Percentiles rank a stretch among this genome's conserved stretches.
Conservation (phyloP, 2,113 vertebrate genomes). For the Epinephelus lanceolatus region DNA sequence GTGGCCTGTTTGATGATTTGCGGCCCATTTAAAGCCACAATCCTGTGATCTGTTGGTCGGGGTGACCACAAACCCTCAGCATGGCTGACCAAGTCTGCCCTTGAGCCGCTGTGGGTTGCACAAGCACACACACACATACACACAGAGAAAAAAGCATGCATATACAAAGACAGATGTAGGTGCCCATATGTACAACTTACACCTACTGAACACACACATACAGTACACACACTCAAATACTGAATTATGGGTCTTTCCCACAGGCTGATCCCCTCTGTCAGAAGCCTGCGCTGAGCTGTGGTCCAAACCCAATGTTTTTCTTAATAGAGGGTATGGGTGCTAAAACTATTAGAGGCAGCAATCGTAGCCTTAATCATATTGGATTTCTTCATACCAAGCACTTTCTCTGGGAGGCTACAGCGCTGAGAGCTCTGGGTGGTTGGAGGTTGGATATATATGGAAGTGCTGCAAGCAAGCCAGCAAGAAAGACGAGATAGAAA, state of each 20-base stretch:
- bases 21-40: conserved; percentile 71
- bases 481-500: neutral
- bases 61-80: conserved; percentile 67
- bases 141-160: neutral
- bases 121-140: conserved; percentile 15
- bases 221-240: neutral
- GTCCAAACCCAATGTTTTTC: conserved; percentile 79
- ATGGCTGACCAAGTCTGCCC: conserved; percentile 59
- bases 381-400: conserved; percentile 76
- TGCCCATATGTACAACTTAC: conserved; percentile 39
- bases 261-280: conserved; percentile 56
- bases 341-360: conserved; percentile 77
- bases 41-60: conserved; percentile 71
- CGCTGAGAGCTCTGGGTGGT: conserved; percentile 34
- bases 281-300: conserved; percentile 52
- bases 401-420: conserved; percentile 59
- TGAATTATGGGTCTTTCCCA: conserved; percentile 59
- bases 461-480: conserved; percentile 19
- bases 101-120: conserved; percentile 39
- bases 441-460: conserved; percentile 19
- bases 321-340: conserved; percentile 74
- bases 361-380: conserved; percentile 76
- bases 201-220: conserved; percentile 38
- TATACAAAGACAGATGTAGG: conserved; percentile 7
- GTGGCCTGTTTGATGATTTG: conserved; percentile 76